These are phyloP conservation scores for Ranitomeya variabilis DNA, from an alignment of 2,113 vertebrate species.

Conservation along the genomic window DNA sequence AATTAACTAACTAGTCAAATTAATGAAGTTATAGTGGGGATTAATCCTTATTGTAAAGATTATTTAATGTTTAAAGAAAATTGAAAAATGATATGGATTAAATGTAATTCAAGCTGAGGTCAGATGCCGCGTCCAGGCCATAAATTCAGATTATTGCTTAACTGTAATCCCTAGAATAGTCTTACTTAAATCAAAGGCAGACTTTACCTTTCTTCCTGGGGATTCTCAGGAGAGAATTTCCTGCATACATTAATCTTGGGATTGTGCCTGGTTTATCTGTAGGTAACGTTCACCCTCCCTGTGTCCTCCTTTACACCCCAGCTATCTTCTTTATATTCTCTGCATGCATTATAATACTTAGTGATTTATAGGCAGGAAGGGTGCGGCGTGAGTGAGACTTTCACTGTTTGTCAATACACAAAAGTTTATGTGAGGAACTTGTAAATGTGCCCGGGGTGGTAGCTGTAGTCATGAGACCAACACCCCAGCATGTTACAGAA, in stretches of 20 bases:
- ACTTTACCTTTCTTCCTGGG: conserved; percentile 22
- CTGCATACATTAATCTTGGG: conserved; percentile 38
- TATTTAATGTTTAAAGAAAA: conserved; percentile 50
- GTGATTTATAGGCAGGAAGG: not conserved
- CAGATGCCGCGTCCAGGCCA: conserved; percentile 34
- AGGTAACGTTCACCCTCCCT: conserved; percentile 15
- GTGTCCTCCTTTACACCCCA: conserved; percentile 29
- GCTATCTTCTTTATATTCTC: not conserved
- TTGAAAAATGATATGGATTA: conserved; percentile 51
- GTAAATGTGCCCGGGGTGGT: too few relatives aligned
- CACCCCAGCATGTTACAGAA: too few relatives aligned
- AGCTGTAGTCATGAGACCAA: too few relatives aligned
- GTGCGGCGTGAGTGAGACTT: not conserved
- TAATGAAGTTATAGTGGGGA: conserved; percentile 9
- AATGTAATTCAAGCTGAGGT: conserved; percentile 29
- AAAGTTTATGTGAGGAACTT: not conserved
- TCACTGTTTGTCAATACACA: not conserved
- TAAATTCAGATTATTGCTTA: conserved; percentile 53
- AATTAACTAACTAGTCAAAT: not conserved
- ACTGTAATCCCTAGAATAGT: conserved; percentile 53
- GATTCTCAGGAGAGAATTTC: conserved; percentile 1
- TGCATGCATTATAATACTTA: not conserved
- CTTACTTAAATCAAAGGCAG: conserved; percentile 51
- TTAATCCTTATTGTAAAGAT: conserved; percentile 33
- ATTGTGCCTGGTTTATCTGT: conserved; percentile 33